Conservation (phyloP, 2,797 vertebrate species). For the Sebastiscus tertius region DNA sequence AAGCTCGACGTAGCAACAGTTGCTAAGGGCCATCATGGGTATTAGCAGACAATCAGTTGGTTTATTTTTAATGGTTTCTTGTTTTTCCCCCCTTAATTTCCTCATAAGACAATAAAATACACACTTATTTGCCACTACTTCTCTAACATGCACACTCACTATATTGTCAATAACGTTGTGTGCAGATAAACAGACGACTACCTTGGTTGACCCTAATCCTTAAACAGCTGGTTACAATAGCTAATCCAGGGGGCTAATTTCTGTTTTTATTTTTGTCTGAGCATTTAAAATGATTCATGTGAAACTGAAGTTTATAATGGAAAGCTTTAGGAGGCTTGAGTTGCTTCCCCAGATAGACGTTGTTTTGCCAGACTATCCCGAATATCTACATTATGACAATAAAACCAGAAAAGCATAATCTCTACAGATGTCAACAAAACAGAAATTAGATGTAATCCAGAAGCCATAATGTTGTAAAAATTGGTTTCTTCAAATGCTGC, state of each 20-base stretch:
- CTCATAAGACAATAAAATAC: background rate
- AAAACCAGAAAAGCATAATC: background rate
- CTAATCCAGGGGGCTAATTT: background rate
- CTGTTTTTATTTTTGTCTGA: background rate
- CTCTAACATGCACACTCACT: background rate
- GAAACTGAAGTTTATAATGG: background rate
- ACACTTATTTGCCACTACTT: background rate
- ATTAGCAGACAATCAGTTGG: background rate
- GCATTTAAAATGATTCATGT: background rate
- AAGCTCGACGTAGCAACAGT: background rate
- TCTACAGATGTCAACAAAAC: slow-evolving; percentile 34
- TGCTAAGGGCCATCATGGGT: background rate
- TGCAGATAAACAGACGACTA: background rate
- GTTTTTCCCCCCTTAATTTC: background rate
- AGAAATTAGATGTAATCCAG: slow-evolving; percentile 20
- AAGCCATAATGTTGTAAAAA: slow-evolving; percentile 28
- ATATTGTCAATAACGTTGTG: background rate
- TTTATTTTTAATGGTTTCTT: background rate
- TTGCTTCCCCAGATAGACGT: background rate
- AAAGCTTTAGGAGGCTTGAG: background rate
- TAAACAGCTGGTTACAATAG: background rate
- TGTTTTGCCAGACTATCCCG: background rate
- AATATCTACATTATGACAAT: slow-evolving; percentile 4
- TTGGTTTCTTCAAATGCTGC: slow-evolving; percentile 10
- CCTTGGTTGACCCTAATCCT: background rate